Conservation (phyloP, 2,888 invertebrate species). For the Maniola hyperantus region DNA sequence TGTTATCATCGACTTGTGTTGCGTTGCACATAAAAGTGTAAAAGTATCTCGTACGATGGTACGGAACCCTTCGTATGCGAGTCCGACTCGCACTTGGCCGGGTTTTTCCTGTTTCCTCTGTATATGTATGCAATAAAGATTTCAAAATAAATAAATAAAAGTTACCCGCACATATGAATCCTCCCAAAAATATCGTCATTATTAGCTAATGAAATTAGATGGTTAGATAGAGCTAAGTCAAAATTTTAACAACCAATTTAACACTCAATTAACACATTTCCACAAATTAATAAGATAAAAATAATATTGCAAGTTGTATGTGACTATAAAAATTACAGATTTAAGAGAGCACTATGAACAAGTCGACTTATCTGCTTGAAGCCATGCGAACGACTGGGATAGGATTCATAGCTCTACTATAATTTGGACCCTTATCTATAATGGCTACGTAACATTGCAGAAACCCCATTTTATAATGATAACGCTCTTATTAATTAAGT, state of each 20-base stretch:
- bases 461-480: background rate
- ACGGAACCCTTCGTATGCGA: too few species aligned
- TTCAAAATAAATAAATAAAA: too few species aligned
- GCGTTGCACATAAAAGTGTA: too few species aligned
- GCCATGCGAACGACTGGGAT: background rate
- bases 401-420: background rate
- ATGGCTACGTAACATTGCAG: background rate
- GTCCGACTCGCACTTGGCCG: too few species aligned
- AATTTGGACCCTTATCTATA: background rate
- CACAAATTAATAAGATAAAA: too few species aligned
- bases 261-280: background rate
- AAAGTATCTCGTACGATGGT: too few species aligned
- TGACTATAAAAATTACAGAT: background rate
- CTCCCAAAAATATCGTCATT: conserved; percentile 12
- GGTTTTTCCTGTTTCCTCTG: too few species aligned
- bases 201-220: background rate
- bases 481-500: background rate
- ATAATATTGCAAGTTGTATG: too few species aligned
- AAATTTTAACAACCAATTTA: background rate
- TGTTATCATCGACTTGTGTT: too few species aligned
- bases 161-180: conserved; percentile 6
- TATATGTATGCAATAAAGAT: too few species aligned
- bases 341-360: background rate
- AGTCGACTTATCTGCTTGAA: background rate
- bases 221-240: too few species aligned